Base-by-base conservation (phyloP, 1,140 invertebrate species). In the Caenorhabditis latens region DNA sequence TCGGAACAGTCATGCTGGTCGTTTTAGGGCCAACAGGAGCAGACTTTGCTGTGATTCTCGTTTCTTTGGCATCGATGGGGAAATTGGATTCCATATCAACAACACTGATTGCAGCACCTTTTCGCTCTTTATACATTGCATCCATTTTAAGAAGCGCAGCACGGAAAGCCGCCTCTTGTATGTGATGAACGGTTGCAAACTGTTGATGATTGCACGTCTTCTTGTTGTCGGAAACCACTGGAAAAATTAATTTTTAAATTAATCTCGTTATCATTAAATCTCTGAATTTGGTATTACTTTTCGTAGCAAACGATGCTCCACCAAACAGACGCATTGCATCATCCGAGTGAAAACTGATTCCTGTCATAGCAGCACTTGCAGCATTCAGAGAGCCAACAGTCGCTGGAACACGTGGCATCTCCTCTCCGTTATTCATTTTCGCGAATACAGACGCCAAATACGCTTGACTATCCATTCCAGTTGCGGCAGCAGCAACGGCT, bases 401-500 rank as follows among this genome's bases (percentile, higher is more conserved):
- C 2, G 71, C 71, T 8, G 71, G 71, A n/a, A 79, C 71, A 32
- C 71, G 71, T 48, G 71, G 71, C 16, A 79, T 79, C 43, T 79
- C 71, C 14, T 79, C 71, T 50, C 71, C 71, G 24, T 79, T 79
- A n/a, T 79, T 79, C 71, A 79, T 79, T 79, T 79, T 79, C 7
- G 16, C n/a, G 40, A 79, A 79, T 21, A 79, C 71, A 3, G 71
- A 79, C 40, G 46, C 46, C n/a, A 79, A 5, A 24, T 79, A 79
- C 71, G 71, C 19, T 24, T 48, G 71, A 79, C 46, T 79, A 53
- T 79, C 71, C 21, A 79, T 48, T 79, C 71, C 71, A 79, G 19
- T 50, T 24, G 71, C 71, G 2, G 46, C 71, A 43, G 71, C 71
- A 24, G 71, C 46, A 9, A 79, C 46, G 42, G 87, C 90, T 87